These are phyloP conservation scores for Euplexia lucipara DNA, from an alignment of 2,888 invertebrate species.

Conservation along the genomic window DNA sequence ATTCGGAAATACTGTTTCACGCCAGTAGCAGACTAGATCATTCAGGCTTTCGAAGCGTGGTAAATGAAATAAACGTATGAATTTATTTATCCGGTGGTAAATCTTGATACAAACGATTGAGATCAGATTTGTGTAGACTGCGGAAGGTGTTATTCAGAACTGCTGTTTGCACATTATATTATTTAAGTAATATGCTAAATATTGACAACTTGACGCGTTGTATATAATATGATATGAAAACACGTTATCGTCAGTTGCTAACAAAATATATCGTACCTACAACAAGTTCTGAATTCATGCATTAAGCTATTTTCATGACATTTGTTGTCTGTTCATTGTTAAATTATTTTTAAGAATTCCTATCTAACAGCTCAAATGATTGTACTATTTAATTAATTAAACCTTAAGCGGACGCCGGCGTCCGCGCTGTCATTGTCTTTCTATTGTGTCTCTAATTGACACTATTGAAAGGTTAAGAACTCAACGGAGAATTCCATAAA, in stretches of 20 bases:
- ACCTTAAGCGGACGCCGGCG: no score
- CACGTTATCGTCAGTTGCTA: conserved; percentile 33
- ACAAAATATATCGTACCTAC: conserved; percentile 10
- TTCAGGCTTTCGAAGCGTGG: conserved; percentile 26
- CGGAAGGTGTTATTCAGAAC: conserved; percentile 28
- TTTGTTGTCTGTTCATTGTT: no score
- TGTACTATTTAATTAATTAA: no score
- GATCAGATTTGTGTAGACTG: conserved; percentile 24
- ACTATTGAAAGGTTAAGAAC: no score
- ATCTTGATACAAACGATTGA: conserved; percentile 33
- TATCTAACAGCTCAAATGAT: no score
- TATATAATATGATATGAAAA: conserved; percentile 44
- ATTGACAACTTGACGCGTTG: conserved; percentile 31
- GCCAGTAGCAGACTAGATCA: conserved; percentile 25
- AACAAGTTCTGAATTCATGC: conserved; percentile 3
- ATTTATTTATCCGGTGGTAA: conserved; percentile 22
- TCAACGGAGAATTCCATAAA: background rate
- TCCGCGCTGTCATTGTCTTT: no score
- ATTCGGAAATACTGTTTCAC: conserved; percentile 63
- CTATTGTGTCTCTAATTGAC: no score
- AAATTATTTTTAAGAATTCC: no score
- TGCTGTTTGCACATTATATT: conserved; percentile 38
- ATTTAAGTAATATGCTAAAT: conserved; percentile 37
- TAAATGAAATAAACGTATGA: conserved; percentile 26
- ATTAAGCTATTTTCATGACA: background rate